phyloP scores from a whole-genome alignment of 2,888 invertebrate genomes.

The Ectemnius cavifrons region DNA sequence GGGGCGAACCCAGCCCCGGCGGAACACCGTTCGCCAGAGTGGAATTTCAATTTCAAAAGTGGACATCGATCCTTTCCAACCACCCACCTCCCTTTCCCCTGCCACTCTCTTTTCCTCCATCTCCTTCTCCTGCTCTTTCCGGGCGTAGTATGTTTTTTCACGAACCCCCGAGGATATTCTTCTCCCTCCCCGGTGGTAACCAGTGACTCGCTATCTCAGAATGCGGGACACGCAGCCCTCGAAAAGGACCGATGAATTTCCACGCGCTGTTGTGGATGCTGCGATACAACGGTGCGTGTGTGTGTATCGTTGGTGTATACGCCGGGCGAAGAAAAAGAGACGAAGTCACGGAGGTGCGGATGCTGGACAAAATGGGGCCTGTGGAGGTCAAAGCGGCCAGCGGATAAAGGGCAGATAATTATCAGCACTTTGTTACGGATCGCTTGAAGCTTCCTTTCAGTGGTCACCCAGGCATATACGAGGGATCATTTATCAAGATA shows the following conservation, averaged over 20 bases:
- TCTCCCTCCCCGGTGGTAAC: background rate
- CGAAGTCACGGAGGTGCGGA: conserved; percentile 17
- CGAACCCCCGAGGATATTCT: conserved; percentile 13
- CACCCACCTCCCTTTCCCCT: background rate
- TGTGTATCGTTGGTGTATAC: background rate
- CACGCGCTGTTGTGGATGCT: background rate
- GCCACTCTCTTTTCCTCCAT: background rate
- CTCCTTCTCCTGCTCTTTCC: background rate
- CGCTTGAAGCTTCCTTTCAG: conserved; percentile 2
- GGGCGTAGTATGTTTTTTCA: no score
- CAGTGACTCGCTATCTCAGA: conserved; percentile 14
- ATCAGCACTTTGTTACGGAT: conserved; percentile 27
- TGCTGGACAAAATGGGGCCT: background rate
- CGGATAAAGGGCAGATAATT: conserved; percentile 30
- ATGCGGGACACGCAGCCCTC: conserved; percentile 5
- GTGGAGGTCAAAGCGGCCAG: no score
- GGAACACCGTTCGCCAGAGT: conserved; percentile 9
- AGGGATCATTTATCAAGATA: conserved; percentile 35
- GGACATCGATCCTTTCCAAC: conserved; percentile 15
- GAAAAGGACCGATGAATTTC: background rate
- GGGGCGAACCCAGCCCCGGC: background rate
- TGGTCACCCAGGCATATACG: background rate
- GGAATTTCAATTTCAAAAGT: conserved; percentile 45
- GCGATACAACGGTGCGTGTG: no score
- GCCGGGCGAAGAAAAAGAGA: conserved; percentile 16